A percentile compares a stretch with the other conserved stretches of the same genome.
phyloP scores from a whole-genome alignment of 2,888 invertebrate genomes.

The Eristalis intricaria region DNA sequence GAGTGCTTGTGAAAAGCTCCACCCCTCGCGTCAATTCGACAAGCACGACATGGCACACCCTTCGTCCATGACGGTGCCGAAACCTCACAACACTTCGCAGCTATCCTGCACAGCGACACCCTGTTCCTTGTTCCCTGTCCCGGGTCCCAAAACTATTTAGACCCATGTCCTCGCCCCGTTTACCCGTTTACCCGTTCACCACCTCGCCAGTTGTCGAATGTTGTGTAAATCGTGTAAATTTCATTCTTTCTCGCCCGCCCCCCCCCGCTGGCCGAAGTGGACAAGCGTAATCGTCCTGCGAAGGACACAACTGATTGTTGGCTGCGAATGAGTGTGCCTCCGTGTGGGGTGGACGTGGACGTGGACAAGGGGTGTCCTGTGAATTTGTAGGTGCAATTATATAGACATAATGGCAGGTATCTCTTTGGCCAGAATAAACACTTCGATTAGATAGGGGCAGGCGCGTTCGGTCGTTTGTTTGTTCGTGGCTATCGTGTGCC shows the following conservation, averaged over 20 bases:
- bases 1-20: not conserved
- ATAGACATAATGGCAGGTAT: slow-evolving; percentile 66
- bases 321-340: slow-evolving; percentile 6
- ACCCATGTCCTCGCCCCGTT: not conserved
- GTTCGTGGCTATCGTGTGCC: slow-evolving; percentile 8
- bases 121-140: not conserved
- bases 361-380: not conserved
- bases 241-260: slow-evolving; percentile 33
- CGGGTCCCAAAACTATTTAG: slow-evolving; percentile 49
- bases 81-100: slow-evolving; percentile 8
- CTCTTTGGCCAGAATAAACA: slow-evolving; percentile 58
- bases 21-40: not conserved
- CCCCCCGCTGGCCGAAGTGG: slow-evolving; percentile 7
- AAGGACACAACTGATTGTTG: slow-evolving; percentile 37
- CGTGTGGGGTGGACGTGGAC: not conserved
- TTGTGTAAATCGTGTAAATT: slow-evolving; percentile 62
- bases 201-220: not conserved
- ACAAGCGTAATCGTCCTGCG: slow-evolving; percentile 40
- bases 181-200: not conserved
- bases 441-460: slow-evolving; percentile 43
- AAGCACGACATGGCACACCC: not conserved
- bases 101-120: not conserved
- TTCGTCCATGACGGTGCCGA: slow-evolving; percentile 11
- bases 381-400: slow-evolving; percentile 62
- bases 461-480: slow-evolving; percentile 56